Percentiles rank a stretch among this genome's conserved stretches.
These are phyloP conservation scores for Cyprinodon tularosa DNA, from an alignment of 2,113 vertebrate genomes.

Conservation along the genomic window DNA sequence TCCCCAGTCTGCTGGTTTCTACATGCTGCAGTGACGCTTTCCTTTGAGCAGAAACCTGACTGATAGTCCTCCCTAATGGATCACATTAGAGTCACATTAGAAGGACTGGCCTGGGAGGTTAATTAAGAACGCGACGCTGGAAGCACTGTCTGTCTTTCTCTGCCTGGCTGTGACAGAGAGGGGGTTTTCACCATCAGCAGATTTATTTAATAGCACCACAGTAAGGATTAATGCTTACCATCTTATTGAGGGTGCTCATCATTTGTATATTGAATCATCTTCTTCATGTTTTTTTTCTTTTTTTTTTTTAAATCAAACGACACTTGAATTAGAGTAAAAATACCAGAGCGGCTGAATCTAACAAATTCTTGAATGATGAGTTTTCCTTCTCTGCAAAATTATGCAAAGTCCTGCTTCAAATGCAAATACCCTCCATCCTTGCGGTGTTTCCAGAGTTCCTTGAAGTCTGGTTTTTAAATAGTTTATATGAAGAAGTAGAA, in stretches of 20 bases:
- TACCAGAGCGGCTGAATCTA: conserved; percentile 13
- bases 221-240: conserved; percentile 35
- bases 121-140: conserved; percentile 60
- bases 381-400: conserved; percentile 21
- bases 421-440: conserved; percentile 31
- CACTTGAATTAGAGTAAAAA: conserved; percentile 25
- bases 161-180: background rate
- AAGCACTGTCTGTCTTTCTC: conserved; percentile 28
- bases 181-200: conserved; percentile 18
- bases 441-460: background rate
- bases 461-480: background rate
- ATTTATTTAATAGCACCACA: conserved; percentile 32
- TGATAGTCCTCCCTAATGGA: conserved; percentile 68
- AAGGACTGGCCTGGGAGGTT: conserved; percentile 60
- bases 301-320: background rate
- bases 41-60: conserved; percentile 58
- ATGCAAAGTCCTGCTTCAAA: conserved; percentile 39
- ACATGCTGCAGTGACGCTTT: conserved; percentile 41
- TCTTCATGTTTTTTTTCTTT: conserved; percentile 4
- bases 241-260: conserved; percentile 24
- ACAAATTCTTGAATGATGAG: conserved; percentile 22
- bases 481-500: conserved; percentile 3
- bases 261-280: conserved; percentile 24
- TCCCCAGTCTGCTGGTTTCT: conserved; percentile 31
- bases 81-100: conserved; percentile 66